Percentiles rank a stretch among this genome's conserved stretches.
Evolutionary conservation across 2,113 vertebrate genomes (phyloP).

Genomic region (Oreotrochilus melanogaster): DNA sequence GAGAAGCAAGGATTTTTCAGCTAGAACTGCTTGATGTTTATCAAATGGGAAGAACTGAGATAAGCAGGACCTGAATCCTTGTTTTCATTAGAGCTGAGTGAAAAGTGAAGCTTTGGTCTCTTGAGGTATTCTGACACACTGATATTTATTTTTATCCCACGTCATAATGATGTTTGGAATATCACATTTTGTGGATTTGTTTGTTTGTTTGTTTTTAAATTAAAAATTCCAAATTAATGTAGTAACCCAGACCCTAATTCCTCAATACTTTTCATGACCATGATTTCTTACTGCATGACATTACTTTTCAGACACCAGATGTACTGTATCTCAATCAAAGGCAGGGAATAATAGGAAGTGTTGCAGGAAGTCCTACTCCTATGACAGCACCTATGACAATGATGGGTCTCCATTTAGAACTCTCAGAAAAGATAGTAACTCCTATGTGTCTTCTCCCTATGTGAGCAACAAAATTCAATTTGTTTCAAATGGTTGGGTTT

Average conservation of each 20-base stretch:
- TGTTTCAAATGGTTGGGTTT: too few relatives aligned
- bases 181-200: not conserved
- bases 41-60: slow-evolving; percentile 29
- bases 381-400: not conserved
- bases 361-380: not conserved
- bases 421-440: not conserved
- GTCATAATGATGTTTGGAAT: not conserved
- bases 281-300: not conserved
- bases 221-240: not conserved
- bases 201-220: not conserved
- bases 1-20: not conserved
- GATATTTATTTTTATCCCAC: not conserved
- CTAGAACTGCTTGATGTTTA: not conserved
- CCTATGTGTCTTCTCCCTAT: not conserved
- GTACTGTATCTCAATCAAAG: not conserved
- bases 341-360: not conserved
- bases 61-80: not conserved
- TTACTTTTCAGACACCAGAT: not conserved
- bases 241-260: not conserved
- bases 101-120: not conserved
- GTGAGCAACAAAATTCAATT: not conserved
- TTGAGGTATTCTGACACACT: not conserved
- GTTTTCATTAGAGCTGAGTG: not conserved
- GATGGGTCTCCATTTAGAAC: not conserved
- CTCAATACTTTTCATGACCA: not conserved